Base-by-base conservation (phyloP, 2,797 vertebrate genomes). In the Luscinia luscinia region DNA sequence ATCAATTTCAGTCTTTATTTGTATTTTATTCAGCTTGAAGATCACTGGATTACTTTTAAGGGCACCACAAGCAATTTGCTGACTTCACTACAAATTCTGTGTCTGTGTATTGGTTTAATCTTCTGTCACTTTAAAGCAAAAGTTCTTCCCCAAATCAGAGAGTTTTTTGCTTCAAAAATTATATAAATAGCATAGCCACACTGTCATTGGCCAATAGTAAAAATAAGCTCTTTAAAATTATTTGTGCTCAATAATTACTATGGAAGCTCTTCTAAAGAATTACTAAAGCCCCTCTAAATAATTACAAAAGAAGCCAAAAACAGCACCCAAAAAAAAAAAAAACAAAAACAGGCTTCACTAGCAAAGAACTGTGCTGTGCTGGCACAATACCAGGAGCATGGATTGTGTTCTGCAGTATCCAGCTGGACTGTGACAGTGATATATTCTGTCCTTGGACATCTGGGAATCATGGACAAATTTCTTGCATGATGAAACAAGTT, bases 211-310 rank as follows among this genome's bases (percentile, higher is more conserved):
- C 46, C 43, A 76, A 7, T 15, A 51, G 40, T 12, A 72, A 51
- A 67, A 75, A 36, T n/a, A 76, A 73, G 22, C n/a, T 52, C 51
- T 91, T 84, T 40, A 54, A 89, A 87, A 48, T 41, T 45, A 72
- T 92, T 89, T 80, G 45, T 34, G 55, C 19, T 79, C 11, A 52
- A 12, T 55, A 84, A 89, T 34, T 48, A n/a, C 23, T 32, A 12
- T 8, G 17, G 41, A 81, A 82, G 34, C 30, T 30, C n/a, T 58
- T 54, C 7, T 51, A 28, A 51, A 51, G 26, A 51, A 51, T 51
- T 51, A 17, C 15, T 51, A 27, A 49, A 49, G 48, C 15, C 48
- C 24, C 48, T 49, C 48, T 49, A 49, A 49, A 49, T 49, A 49
- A 49, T 15, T 49, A 49, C 48, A 16, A 21, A 78, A 68, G 41